A percentile compares a stretch with the other conserved stretches of the same genome.
Conservation (phyloP, 2,113 vertebrate species). For the Hypocryptadius cinnamomeus region DNA sequence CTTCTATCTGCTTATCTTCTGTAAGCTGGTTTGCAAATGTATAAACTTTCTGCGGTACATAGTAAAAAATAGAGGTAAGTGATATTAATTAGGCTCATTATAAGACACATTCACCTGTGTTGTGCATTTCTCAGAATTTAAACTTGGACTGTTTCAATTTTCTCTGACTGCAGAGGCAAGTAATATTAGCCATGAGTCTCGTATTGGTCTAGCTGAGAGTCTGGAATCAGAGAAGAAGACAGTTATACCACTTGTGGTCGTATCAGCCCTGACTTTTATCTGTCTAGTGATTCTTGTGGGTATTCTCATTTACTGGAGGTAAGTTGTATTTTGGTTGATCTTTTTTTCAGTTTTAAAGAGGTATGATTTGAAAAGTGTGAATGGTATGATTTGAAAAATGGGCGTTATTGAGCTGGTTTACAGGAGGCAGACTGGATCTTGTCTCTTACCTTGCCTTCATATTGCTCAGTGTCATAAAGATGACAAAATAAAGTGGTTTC, state of each 20-base stretch:
- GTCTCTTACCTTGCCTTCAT: background rate
- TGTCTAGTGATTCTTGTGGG: constrained; percentile 89
- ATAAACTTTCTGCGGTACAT: constrained; percentile 18
- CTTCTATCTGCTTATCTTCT: constrained; percentile 46
- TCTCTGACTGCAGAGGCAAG: constrained; percentile 86
- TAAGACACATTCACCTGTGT: constrained; percentile 34
- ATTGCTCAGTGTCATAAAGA: background rate
- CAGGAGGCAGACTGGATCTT: background rate
- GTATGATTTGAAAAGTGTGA: constrained; percentile 1
- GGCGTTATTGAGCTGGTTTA: background rate
- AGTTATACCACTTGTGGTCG: constrained; percentile 88
- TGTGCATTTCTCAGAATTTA: constrained; percentile 56
- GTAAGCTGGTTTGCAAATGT: constrained; percentile 65
- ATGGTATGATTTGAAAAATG: constrained; percentile 11
- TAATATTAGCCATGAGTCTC: constrained; percentile 97
- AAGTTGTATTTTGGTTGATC: constrained; percentile 46
- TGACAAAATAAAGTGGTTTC: background rate
- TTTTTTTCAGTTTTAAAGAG: background rate
- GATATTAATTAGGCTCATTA: constrained; percentile 19
- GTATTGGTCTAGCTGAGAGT: constrained; percentile 82
- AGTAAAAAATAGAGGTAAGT: constrained; percentile 65
- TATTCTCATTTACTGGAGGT: constrained; percentile 98
- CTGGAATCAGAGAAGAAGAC: constrained; percentile 85
- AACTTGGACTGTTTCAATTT: constrained; percentile 71
- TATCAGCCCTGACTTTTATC: constrained; percentile 90